phyloP scores from a whole-genome alignment of 1,140 invertebrate genomes.

The Rhagoletis zephyria region DNA sequence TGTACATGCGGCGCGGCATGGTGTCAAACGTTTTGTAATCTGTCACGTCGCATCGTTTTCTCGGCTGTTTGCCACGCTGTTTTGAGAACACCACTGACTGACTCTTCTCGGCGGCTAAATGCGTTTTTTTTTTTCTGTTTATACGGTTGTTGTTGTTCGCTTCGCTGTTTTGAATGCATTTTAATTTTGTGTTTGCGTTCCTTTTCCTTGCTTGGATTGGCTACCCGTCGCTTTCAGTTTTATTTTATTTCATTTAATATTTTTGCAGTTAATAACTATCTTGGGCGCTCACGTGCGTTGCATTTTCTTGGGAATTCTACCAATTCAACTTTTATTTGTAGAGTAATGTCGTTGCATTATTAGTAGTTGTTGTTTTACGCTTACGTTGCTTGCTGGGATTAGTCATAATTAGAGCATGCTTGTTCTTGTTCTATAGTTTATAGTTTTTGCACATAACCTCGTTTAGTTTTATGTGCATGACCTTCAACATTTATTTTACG shows the following conservation, averaged over 20 bases:
- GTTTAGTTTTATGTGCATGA: not conserved
- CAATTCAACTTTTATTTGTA: not conserved
- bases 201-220: not conserved
- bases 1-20: constrained; percentile 63
- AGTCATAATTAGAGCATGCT: constrained; percentile 31
- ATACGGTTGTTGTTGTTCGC: not conserved
- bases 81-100: not conserved
- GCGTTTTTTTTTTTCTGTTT: not conserved
- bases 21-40: constrained; percentile 73
- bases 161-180: no score
- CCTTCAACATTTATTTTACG: constrained; percentile 21
- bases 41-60: constrained; percentile 72
- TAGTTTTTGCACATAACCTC: not conserved
- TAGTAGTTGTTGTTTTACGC: not conserved
- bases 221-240: not conserved
- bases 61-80: constrained; percentile 33
- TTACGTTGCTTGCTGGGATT: not conserved
- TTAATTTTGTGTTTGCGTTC: not conserved
- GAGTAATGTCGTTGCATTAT: not conserved
- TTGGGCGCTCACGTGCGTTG: constrained; percentile 46
- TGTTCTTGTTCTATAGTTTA: not conserved
- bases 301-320: constrained; percentile 33
- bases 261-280: constrained; percentile 34
- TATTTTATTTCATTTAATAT: constrained; percentile 13
- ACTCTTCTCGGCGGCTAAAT: not conserved